Base-by-base conservation (phyloP, 2,113 vertebrate genomes). In the Chlorodrepanis virens region DNA sequence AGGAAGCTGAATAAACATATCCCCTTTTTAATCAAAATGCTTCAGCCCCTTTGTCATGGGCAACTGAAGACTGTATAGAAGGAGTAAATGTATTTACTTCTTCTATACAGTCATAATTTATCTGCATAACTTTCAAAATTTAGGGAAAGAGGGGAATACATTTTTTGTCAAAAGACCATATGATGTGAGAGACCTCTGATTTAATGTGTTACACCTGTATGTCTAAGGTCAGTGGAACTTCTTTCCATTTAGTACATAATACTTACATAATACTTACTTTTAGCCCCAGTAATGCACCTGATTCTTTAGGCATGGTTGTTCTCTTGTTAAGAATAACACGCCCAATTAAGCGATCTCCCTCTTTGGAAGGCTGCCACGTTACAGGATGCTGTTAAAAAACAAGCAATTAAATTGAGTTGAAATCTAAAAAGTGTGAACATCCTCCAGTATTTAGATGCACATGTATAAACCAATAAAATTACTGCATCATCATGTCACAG, bases 361-460 rank as follows among this genome's bases (percentile, higher is more conserved):
- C 99, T 98, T 99, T 99, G 95, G 99, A 99, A 61, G 99, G 99
- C 81, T 99, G 99, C 99, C 99, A 99, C 85, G 99, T 99, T 67
- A 99, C 99, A 28, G 99, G 99, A 98, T 99, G 99, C 99, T 99
- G 95, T 93, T 72, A 82, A 78, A 96, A 96, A 52, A 23, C 9
- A 20, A 53, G 29, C 12, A 65, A 20, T 18, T 37, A 60, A 17
- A 60, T 18, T 37, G 35, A 60, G 27, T 18, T 12, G 18, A 6
- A 83, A 89, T 83, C 50, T 56, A 71, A 92, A 28, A 50, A 75
- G 12, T 17, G 23, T 10, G 76, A 40, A 21, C 22, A 37, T 28
- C 20, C 57, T 63, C 67, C 47, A 56, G 15, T 44, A 57, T 57
- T 70, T 31, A 59, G 17, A 70, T 39, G 23, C 16, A 70, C 6